Base-by-base conservation (phyloP, 2,888 invertebrate genomes). In the Steinernema carpocapsae region DNA sequence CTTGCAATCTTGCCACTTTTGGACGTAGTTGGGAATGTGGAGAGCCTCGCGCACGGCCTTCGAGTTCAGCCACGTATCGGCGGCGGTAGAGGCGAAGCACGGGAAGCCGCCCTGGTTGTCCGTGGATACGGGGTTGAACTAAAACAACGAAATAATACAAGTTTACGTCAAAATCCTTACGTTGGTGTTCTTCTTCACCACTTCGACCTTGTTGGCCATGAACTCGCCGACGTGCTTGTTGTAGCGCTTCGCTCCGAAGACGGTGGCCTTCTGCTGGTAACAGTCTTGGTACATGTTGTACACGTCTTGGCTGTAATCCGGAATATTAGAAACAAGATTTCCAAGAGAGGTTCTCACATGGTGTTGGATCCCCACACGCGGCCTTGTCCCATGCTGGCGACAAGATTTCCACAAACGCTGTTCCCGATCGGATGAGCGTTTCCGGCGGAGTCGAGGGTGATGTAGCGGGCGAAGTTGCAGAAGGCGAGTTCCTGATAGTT, bases 221-320 rank as follows among this genome's bases (percentile, higher is more conserved):
- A 64, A 64, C 17, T 64, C 32, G 64, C 29, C 64, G 32, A 32
- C 64, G 32, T 64, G 64, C 37, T 64, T 64, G 64, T 64, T 64
- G 26, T 29, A 26, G 17, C 64, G 64, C 10, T 32, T 26, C 3
- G 64, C 26, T 26, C 79, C 78, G 43, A 78, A 74, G 1, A 78
- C 48, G 51, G 51, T 43, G 4, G 56, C 56, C 24, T 56, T 77
- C 46, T 82, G 80, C 64, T 83, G 77, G 74, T 84, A 84, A 71
- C 84, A 84, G 64, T 84, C 84, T 73, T 82, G 80, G 51, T 80
- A 82, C 29, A 80, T 81, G 77, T 83, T 83, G 79, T 84, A 84
- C 24, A 83, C 81, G 72, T 81, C 73, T 72, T 82, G 83, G 17
- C 48, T 48, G 17, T 7, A 48, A 48, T 6, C 10, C 3, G 4